Conservation (phyloP, 2,888 invertebrate species). For the Spilosoma lubricipeda region DNA sequence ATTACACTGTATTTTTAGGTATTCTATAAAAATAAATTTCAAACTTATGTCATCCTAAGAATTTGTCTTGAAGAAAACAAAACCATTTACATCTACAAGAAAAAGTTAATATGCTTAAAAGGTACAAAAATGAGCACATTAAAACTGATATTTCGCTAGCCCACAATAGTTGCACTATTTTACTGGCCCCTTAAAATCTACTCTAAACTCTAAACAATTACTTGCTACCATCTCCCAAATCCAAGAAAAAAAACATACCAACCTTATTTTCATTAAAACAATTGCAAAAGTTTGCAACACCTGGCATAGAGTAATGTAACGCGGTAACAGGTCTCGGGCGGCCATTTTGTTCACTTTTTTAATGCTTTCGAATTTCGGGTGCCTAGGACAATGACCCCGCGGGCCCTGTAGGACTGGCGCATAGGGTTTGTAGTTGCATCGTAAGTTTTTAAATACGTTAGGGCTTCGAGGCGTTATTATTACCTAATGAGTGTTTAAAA, state of each 20-base stretch:
- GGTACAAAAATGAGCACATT: too few relatives aligned
- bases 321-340: constrained; percentile 81
- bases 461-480: constrained; percentile 18
- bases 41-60: too few relatives aligned
- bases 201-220: background rate
- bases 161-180: background rate
- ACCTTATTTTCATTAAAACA: constrained; percentile 37
- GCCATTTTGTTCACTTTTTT: constrained; percentile 84
- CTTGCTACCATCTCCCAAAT: background rate
- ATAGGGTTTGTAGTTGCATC: constrained; percentile 19
- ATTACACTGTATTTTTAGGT: too few relatives aligned
- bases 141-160: background rate
- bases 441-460: constrained; percentile 9
- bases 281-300: constrained; percentile 64
- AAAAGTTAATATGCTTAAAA: too few relatives aligned
- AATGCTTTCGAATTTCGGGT: constrained; percentile 85
- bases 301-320: constrained; percentile 86
- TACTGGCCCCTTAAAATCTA: background rate
- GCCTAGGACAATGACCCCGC: constrained; percentile 84
- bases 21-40: too few relatives aligned
- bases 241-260: constrained; percentile 36
- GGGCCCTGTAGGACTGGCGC: constrained; percentile 50
- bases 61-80: too few relatives aligned
- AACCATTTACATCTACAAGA: too few relatives aligned
- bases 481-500: constrained; percentile 4